Percentiles rank a stretch among this genome's conserved stretches.
Evolutionary conservation across 1,140 invertebrate genomes (phyloP).

Genomic region (Drosophila simulans): DNA sequence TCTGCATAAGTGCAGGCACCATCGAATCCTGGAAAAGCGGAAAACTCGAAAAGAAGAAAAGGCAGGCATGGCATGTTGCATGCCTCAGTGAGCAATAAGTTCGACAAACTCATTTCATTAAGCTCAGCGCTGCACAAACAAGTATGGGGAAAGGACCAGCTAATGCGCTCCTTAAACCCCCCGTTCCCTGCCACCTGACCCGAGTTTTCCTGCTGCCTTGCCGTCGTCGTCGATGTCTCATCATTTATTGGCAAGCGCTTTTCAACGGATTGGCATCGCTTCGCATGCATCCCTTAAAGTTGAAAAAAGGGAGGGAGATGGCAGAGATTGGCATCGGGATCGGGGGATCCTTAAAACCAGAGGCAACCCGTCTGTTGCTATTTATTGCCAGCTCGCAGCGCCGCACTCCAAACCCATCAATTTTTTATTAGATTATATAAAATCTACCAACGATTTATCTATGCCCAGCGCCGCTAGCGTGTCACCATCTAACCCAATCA

Average conservation of each 20-base stretch:
- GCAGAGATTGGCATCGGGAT: background rate
- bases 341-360: constrained; percentile 27
- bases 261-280: constrained; percentile 75
- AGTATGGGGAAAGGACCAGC: constrained; percentile 43
- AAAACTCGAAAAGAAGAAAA: background rate
- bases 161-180: constrained; percentile 55
- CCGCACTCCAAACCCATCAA: constrained; percentile 76
- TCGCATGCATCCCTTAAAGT: constrained; percentile 54
- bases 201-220: constrained; percentile 1
- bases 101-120: constrained; percentile 83
- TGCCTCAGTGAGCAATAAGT: constrained; percentile 78
- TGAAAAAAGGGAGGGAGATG: constrained; percentile 25
- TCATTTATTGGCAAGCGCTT: constrained; percentile 82
- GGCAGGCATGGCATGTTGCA: constrained; percentile 65
- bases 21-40: background rate
- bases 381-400: constrained; percentile 70
- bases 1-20: constrained; percentile 42
- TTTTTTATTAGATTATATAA: constrained; percentile 83
- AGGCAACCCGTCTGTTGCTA: constrained; percentile 58
- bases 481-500: constrained; percentile 26
- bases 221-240: constrained; percentile 58
- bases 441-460: constrained; percentile 82
- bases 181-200: constrained; percentile 31
- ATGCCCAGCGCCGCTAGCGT: constrained; percentile 59
- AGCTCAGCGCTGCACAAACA: constrained; percentile 71